phyloP scores from a whole-genome alignment of 2,888 invertebrate genomes.

The Neocrepidodera transversa region DNA sequence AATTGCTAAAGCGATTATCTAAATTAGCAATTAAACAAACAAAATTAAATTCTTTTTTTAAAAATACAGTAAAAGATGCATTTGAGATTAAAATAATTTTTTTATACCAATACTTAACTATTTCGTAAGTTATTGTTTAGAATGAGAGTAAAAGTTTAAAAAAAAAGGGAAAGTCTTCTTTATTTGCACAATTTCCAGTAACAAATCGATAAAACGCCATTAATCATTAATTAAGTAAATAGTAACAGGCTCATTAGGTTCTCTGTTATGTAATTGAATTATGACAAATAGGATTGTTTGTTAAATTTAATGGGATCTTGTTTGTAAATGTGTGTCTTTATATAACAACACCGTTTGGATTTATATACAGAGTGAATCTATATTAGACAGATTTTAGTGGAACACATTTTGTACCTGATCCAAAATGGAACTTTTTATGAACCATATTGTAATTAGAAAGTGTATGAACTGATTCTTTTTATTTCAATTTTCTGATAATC shows the following conservation, averaged over 20 bases:
- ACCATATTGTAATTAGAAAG: no score
- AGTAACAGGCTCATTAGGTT: not conserved
- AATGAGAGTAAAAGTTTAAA: constrained; percentile 5
- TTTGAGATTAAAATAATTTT: not conserved
- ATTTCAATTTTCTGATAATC: no score
- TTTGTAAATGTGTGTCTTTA: not conserved
- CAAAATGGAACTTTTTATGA: no score
- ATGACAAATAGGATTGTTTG: constrained; percentile 1
- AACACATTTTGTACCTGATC: no score
- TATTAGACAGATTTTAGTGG: no score
- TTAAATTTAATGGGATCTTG: not conserved
- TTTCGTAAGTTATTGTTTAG: not conserved
- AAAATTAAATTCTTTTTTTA: no score
- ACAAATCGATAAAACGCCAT: constrained; percentile 2
- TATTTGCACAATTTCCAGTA: not conserved
- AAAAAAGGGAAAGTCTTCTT: constrained; percentile 11
- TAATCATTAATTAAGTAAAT: constrained; percentile 1
- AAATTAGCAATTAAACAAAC: no score
- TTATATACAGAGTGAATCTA: no score
- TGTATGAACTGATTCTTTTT: no score
- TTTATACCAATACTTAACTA: not conserved
- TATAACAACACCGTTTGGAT: not conserved
- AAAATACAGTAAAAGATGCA: no score
- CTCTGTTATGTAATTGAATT: not conserved
- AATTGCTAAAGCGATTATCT: no score